Conservation (phyloP, 2,888 invertebrate species). For the Apodemia zela region DNA sequence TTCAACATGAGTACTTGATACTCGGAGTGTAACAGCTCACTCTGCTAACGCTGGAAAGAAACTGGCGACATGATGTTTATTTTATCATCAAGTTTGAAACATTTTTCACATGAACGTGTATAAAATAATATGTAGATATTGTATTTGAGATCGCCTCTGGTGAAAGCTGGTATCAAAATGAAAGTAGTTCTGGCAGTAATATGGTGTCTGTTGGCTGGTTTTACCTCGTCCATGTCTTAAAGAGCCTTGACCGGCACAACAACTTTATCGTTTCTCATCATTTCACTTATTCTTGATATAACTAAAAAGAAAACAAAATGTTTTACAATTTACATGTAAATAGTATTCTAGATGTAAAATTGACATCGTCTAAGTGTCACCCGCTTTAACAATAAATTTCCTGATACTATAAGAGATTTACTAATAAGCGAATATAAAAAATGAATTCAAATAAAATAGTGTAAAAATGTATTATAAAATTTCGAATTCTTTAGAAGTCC, state of each 20-base stretch:
- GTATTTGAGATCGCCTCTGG: conserved; percentile 63
- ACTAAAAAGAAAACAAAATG: neutral
- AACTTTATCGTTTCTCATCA: conserved; percentile 64
- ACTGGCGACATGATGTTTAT: too few species aligned
- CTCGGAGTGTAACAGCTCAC: too few species aligned
- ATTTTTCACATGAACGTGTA: conserved; percentile 2
- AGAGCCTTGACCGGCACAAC: conserved; percentile 40
- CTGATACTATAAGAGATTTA: too few species aligned
- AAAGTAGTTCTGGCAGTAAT: conserved; percentile 72
- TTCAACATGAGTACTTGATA: too few species aligned
- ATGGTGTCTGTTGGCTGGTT: conserved; percentile 46
- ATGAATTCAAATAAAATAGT: too few species aligned
- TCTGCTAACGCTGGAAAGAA: too few species aligned
- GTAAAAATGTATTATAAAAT: too few species aligned
- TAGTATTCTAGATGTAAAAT: too few species aligned
- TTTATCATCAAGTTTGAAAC: neutral
- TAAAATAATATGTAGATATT: conserved; percentile 44
- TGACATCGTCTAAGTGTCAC: too few species aligned
- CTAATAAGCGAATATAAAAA: too few species aligned
- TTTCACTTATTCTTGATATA: conserved; percentile 41
- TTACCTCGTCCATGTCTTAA: conserved; percentile 32
- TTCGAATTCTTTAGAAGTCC: too few species aligned
- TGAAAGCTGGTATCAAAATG: conserved; percentile 75
- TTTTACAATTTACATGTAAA: neutral
- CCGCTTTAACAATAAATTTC: too few species aligned